Evolutionary conservation across 2,113 vertebrate genomes (phyloP).

Genomic region (Pardalotus punctatus): DNA sequence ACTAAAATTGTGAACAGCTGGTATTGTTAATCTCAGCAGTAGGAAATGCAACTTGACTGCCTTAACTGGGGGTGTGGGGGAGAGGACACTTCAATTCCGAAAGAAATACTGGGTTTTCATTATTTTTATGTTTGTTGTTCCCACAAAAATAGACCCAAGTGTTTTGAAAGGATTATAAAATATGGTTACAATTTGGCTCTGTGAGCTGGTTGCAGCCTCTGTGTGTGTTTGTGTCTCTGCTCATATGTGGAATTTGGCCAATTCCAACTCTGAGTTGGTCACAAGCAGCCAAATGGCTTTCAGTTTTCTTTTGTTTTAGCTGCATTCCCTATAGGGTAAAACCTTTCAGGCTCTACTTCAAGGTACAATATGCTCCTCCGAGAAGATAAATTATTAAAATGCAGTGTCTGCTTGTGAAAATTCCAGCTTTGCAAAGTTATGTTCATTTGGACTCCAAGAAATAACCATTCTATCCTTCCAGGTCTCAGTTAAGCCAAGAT

Average conservation of each 20-base stretch:
- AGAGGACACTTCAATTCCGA: background rate
- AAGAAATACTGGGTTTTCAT: conserved; percentile 46
- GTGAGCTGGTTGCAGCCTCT: background rate
- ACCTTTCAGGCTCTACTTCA: conserved; percentile 50
- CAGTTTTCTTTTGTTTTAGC: conserved; percentile 68
- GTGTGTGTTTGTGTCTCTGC: background rate
- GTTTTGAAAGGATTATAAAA: conserved; percentile 76
- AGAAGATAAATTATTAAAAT: conserved; percentile 71
- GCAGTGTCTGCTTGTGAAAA: conserved; percentile 39
- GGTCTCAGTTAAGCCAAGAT: conserved; percentile 38
- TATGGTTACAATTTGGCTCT: conserved; percentile 72
- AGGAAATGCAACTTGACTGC: conserved; percentile 20
- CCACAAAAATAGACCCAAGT: conserved; percentile 44
- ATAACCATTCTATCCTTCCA: conserved; percentile 15
- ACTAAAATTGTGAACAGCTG: background rate
- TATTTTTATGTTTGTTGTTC: conserved; percentile 62
- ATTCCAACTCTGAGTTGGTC: background rate
- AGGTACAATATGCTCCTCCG: conserved; percentile 42
- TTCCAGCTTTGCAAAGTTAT: conserved; percentile 4
- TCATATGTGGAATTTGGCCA: conserved; percentile 54
- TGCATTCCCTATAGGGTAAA: conserved; percentile 41
- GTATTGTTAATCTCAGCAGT: background rate
- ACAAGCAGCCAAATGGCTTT: conserved; percentile 60
- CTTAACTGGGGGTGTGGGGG: background rate
- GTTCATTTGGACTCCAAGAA: conserved; percentile 31